phyloP scores from a whole-genome alignment of 2,113 vertebrate species.

The Peromyscus californicus region DNA sequence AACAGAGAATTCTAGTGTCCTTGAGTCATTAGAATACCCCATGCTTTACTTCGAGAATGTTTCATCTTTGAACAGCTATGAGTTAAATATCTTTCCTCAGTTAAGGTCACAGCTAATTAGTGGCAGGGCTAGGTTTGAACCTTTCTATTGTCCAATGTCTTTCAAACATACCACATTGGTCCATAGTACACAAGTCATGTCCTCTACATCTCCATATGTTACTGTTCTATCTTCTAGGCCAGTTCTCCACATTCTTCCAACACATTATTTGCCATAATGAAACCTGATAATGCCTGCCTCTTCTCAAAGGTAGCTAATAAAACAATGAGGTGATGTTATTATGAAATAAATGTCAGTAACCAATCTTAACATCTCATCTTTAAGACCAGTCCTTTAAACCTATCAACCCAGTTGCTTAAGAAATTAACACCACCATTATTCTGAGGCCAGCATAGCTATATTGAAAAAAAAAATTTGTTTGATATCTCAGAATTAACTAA shows the following conservation, averaged over 20 bases:
- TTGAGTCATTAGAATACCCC: background rate
- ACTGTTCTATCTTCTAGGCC: background rate
- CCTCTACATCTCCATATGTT: background rate
- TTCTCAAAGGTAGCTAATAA: background rate
- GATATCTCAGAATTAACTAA: background rate
- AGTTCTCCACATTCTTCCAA: background rate
- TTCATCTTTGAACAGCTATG: no score
- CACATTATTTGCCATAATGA: background rate
- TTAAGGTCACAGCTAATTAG: background rate
- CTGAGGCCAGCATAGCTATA: background rate
- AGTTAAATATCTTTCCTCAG: background rate
- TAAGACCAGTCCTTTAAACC: background rate
- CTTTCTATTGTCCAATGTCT: background rate
- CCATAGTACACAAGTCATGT: background rate
- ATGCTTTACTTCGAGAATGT: background rate
- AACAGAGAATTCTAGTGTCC: constrained; percentile 25
- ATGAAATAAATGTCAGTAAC: background rate
- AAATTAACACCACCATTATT: background rate
- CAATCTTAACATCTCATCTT: background rate
- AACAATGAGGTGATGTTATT: constrained; percentile 16
- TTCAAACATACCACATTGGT: background rate
- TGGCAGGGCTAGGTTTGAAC: background rate
- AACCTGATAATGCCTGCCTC: background rate
- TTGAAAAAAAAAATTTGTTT: constrained; percentile 8
- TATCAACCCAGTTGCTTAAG: background rate